Base-by-base conservation (phyloP, 2,113 vertebrate species). In the Urocynchramus pylzowi region DNA sequence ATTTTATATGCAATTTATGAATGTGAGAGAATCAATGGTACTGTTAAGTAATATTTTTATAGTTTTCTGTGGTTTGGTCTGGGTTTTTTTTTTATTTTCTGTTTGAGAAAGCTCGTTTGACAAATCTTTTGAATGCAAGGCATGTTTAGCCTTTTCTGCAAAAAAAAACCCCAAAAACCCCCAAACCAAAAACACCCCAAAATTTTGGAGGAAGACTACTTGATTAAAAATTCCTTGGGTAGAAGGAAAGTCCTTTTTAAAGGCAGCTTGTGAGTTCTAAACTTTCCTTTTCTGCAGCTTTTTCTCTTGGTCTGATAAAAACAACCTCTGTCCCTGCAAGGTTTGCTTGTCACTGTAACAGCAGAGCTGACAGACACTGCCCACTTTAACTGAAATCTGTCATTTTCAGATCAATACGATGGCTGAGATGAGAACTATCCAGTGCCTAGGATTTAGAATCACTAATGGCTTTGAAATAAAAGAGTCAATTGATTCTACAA, bases 401-500 rank as follows among this genome's bases (percentile, higher is more conserved):
- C 7, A 26, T 26, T 57, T 20, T 31, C 1, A 3, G 76, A 52
- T 56, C 6, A 20, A 23, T 45, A 33, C 26, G 19, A 37, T 64
- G 24, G 31, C 41, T 92, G 45, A 87, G 14, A 65, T 33, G 7
- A 81, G 24, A 92, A 31, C 77, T 57, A 68, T 53, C 65, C 57
- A 87, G 65, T 84, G 82, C 63, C 37, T 78, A 86, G 64, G 61
- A 74, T 88, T 94, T 94, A 87, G 70, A 95, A 88, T 56, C 37
- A 86, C 83, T 94, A 85, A 91, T 88, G 88, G n/a, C 57, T 96
- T 97, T 96, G 93, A 95, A 96, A 93, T 90, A 94, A 94, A 92
- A 94, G 15, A 71, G 53, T 78, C 89, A 94, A 70, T 88, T 92
- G 87, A 74, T 89, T 71, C 63, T 84, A 89, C 63, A 93, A 94